Evolutionary conservation across 2,888 invertebrate species (phyloP), one percentile per base, ranked within the genome.

Genomic region (Trilocha varians): DNA sequence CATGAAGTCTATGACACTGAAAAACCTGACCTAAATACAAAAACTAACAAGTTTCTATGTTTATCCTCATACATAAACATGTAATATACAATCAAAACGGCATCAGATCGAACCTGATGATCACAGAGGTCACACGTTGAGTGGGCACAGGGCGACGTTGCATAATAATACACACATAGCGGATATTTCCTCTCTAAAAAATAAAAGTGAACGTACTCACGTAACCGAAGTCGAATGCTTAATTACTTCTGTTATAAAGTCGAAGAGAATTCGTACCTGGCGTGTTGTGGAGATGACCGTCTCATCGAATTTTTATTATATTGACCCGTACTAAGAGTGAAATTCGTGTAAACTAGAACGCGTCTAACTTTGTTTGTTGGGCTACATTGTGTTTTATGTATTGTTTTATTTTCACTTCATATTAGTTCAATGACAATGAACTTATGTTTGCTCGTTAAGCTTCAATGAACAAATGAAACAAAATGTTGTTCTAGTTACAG

Each of bases 171-270:
- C 15, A 38, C 25, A 25, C 25, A 47, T 46, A 49, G 48, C 59
- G 61, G 62, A 64, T 68, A 72, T 59, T 67, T 69, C 72, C 76
- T 73, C 73, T 72, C 70, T 71, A 78, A 78, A n/a, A 78, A 76
- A 73, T 71, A 78, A 83, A 82, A 82, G 83, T 78, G 83, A 82
- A 77, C 59, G 80, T 71, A 63, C 57, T 59, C 62, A 77, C 75
- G 78, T 80, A 82, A 79, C 69, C 59, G 49, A 47, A 49, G 48
- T 54, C 57, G 58, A 52, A 55, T n/a, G n/a, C n/a, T n/a, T 59
- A 54, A 62, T 60, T 61, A 63, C 59, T 57, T 57, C 52, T 60
- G 58, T 59, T 64, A 65, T 62, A 64, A 65, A 62, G 54, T 59
- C 62, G 65, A 53, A 55, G 58, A 52, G 54, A 59, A 60, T 56